Conservation (phyloP, 1,140 invertebrate genomes). For the Plutomurus gul region DNA sequence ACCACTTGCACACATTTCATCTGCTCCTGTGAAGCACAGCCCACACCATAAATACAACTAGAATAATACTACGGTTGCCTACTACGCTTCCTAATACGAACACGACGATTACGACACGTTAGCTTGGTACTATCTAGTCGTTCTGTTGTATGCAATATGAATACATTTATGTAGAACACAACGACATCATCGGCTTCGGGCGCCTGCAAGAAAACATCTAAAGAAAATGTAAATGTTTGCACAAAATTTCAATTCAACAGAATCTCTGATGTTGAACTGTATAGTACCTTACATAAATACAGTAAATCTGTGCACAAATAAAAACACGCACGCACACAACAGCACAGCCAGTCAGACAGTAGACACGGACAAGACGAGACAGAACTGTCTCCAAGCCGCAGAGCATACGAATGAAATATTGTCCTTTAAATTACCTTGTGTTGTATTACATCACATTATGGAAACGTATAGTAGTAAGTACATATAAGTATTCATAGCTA, state of each 20-base stretch:
- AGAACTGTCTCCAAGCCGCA: not conserved
- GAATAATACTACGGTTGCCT: too few relatives aligned
- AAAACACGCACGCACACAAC: not conserved
- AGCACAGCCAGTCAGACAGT: not conserved
- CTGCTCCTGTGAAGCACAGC: too few relatives aligned
- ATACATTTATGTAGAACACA: not conserved
- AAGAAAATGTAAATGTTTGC: slow-evolving; percentile 1
- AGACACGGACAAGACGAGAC: not conserved
- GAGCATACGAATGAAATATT: not conserved
- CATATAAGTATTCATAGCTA: too few relatives aligned
- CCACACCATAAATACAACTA: too few relatives aligned
- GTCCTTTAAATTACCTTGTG: slow-evolving; percentile 14
- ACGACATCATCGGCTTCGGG: not conserved
- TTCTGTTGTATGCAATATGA: too few relatives aligned
- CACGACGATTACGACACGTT: too few relatives aligned
- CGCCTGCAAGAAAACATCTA: not conserved
- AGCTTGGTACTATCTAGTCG: too few relatives aligned
- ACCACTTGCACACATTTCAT: too few relatives aligned
- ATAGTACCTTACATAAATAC: not conserved
- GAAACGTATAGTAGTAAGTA: too few relatives aligned
- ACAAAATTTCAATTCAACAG: not conserved
- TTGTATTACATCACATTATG: not conserved
- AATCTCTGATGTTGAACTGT: not conserved
- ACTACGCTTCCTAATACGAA: too few relatives aligned
- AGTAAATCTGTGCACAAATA: not conserved